Evolutionary conservation across 2,797 vertebrate species (phyloP).

Genomic region (Bothrops alternatus): DNA sequence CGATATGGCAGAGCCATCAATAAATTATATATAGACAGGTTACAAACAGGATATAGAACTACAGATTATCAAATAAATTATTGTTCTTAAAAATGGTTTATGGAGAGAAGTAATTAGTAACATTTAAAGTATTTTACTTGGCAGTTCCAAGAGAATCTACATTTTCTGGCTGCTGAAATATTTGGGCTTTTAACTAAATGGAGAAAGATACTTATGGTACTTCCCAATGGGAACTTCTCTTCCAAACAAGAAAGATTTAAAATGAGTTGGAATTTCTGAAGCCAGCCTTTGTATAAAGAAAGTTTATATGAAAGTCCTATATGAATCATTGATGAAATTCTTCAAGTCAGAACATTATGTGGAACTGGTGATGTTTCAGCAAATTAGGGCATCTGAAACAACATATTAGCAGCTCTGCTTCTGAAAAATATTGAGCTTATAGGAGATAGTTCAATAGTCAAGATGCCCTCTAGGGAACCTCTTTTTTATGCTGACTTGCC

Average conservation of each 20-base stretch:
- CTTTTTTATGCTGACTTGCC: not conserved
- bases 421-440: not conserved
- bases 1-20: conserved; percentile 10
- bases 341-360: not conserved
- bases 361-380: not conserved
- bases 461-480: not conserved
- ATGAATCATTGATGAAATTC: not conserved
- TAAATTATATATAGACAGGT: not conserved
- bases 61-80: not conserved
- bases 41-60: conserved; percentile 17
- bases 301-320: not conserved
- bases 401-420: not conserved
- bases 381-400: not conserved
- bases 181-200: not conserved
- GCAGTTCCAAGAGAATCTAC: not conserved
- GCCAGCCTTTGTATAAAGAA: not conserved
- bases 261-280: not conserved
- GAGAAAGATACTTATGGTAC: not conserved
- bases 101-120: not conserved
- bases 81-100: not conserved
- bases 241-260: not conserved
- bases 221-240: not conserved
- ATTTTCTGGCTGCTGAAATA: not conserved
- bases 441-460: not conserved
- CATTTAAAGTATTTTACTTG: conserved; percentile 2